These are phyloP conservation scores for Isaurus tuberculatus DNA, from an alignment of 92 coral and sea anemone genomes.

Conservation along the genomic window DNA sequence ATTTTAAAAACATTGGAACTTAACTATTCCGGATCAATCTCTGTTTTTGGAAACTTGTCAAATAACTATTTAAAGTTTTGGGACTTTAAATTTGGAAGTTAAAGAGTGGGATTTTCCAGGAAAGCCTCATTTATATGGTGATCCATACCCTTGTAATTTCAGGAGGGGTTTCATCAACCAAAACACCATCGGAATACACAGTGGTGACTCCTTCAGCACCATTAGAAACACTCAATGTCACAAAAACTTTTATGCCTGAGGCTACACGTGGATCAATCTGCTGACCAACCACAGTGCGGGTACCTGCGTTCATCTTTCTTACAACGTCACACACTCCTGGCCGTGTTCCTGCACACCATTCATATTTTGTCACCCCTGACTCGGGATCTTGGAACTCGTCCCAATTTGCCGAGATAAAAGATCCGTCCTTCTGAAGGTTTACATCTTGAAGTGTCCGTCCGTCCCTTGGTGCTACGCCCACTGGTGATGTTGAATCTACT, in stretches of 20 bases:
- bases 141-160: slow-evolving; percentile 69
- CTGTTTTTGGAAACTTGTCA: too few species aligned
- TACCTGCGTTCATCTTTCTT: slow-evolving; percentile 63
- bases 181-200: slow-evolving; percentile 79
- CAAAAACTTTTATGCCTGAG: slow-evolving; percentile 79
- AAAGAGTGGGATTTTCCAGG: too few species aligned
- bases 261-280: slow-evolving; percentile 78
- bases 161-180: slow-evolving; percentile 87
- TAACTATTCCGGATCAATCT: too few species aligned
- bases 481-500: slow-evolving; percentile 89
- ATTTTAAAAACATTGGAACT: too few species aligned
- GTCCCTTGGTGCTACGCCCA: slow-evolving; percentile 74
- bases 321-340: slow-evolving; percentile 86
- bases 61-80: too few species aligned
- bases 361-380: slow-evolving; percentile 78
- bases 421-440: slow-evolving; percentile 74
- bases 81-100: too few species aligned
- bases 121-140: neutral
- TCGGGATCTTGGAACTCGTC: slow-evolving; percentile 84
- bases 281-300: slow-evolving; percentile 59
- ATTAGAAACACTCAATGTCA: slow-evolving; percentile 75
- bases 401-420: slow-evolving; percentile 88
- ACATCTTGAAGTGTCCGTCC: slow-evolving; percentile 72
- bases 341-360: slow-evolving; percentile 88
- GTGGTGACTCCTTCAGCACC: slow-evolving; percentile 86